Evolutionary conservation across 2,113 vertebrate genomes (phyloP), one percentile per base, ranked within the genome.

Genomic region (Glaucomys volans): DNA sequence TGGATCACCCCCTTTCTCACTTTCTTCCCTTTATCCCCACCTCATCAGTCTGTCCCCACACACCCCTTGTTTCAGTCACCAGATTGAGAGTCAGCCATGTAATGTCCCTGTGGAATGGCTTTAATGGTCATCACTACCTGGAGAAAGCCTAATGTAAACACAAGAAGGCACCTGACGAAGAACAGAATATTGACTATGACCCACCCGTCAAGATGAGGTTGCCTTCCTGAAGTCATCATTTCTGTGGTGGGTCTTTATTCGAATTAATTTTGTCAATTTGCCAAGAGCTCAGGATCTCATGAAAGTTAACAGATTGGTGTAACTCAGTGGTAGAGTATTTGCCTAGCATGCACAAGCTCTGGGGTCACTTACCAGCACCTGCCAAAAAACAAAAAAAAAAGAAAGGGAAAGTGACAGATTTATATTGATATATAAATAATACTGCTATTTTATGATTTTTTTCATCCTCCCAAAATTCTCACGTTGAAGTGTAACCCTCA

Each of bases 231-330:
- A 72, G 74, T 89, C 74, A 62, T 80, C 24, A 40, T 44, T 94
- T 86, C 16, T 52, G 50, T 71, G 40, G 20, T 8, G 18, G 12
- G 42, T 57, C 67, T 92, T 92, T 20, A 1, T 64, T 82, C 54
- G 26, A 64, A 82, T 79, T 91, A 83, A n/a, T 77, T 71, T 95
- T 80, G 52, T 59, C 67, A 72, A 32, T 71, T 92, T 92, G 16
- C 75, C 75, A 83, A 64, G 59, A 81, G 30, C 17, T 1, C 13
- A 20, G 42, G 9, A 26, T 85, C 40, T 64, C 59, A 52, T 20
- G 50, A 42, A 97, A 94, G 16, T 57, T 20, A 82, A 52, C n/a
- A 86, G 62, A 76, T 30, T 81, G 52, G 59, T 62, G 24, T 62
- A 26, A 10, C 8, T 24, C 59, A 62, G 59, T 9, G 9, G 59